phyloP scores from a whole-genome alignment of 2,888 invertebrate species.

The Teleogryllus oceanicus region DNA sequence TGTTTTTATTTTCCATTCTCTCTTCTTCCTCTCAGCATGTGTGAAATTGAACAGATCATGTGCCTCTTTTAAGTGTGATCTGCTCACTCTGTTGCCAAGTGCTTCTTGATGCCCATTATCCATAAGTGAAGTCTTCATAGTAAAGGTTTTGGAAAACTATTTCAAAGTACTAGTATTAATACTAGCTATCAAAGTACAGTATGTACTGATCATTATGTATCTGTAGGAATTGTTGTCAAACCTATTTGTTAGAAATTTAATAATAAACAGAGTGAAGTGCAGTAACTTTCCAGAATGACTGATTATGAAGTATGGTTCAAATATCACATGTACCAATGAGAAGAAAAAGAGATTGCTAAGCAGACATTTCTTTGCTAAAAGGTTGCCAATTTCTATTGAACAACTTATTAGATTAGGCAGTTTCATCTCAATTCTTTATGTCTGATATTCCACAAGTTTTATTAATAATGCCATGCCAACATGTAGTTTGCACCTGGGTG shows the following conservation, averaged over 20 bases:
- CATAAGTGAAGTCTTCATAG: too few relatives aligned
- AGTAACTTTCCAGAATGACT: conserved; percentile 2
- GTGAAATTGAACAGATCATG: conserved; percentile 10
- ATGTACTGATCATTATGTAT: too few relatives aligned
- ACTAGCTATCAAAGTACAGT: too few relatives aligned
- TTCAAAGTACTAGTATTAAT: too few relatives aligned
- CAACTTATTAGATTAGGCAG: background rate
- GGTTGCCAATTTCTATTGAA: background rate
- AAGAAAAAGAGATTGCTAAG: background rate
- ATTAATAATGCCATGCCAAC: conserved; percentile 12
- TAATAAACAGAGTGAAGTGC: background rate
- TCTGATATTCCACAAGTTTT: background rate
- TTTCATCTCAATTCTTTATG: background rate
- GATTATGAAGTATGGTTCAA: conserved; percentile 10
- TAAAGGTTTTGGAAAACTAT: too few relatives aligned
- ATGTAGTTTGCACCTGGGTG: conserved; percentile 10
- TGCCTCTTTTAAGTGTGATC: conserved; percentile 12
- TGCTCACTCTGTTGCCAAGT: conserved; percentile 10
- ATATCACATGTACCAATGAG: background rate
- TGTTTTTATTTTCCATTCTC: background rate
- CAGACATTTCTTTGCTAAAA: background rate
- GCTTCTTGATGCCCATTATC: background rate
- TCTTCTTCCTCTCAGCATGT: conserved; percentile 11
- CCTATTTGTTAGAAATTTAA: too few relatives aligned
- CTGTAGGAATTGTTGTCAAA: too few relatives aligned